Conservation (phyloP, 1,140 invertebrate genomes). For the Drosophila malerkotliana region DNA sequence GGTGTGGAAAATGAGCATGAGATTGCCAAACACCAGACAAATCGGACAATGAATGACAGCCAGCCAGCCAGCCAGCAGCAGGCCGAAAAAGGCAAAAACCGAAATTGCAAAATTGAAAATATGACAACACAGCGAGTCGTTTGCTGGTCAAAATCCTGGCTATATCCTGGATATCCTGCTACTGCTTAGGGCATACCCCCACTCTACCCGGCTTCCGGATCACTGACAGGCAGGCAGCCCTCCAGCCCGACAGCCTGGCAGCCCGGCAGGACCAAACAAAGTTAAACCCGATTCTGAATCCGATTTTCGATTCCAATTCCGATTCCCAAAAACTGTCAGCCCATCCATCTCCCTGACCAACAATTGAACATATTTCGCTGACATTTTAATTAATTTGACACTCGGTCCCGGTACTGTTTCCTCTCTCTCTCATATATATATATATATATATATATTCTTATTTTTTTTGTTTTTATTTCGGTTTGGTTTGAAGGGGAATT, state of each 20-base stretch:
- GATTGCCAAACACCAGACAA: conserved; percentile 58
- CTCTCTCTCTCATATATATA: neutral
- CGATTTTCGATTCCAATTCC: conserved; percentile 14
- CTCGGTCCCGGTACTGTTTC: conserved; percentile 30
- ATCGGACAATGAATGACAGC: conserved; percentile 35
- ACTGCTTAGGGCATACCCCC: conserved; percentile 1
- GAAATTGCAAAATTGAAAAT: conserved; percentile 76
- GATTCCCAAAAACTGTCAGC: conserved; percentile 26
- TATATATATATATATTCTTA: conserved; percentile 34
- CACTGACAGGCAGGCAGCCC: neutral
- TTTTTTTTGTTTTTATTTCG: conserved; percentile 1
- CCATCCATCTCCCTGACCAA: conserved; percentile 62
- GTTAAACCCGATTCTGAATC: conserved; percentile 26
- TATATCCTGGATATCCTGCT: neutral
- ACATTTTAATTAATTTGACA: conserved; percentile 84
- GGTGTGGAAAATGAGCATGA: conserved; percentile 34
- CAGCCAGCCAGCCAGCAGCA: conserved; percentile 15
- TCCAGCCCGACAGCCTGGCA: too few species aligned
- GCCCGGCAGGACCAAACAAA: conserved; percentile 9
- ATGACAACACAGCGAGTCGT: conserved; percentile 68
- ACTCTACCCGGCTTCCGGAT: neutral
- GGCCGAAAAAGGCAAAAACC: conserved; percentile 37
- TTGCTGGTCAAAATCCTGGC: conserved; percentile 13
- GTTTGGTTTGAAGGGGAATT: conserved; percentile 38
- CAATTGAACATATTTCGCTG: conserved; percentile 83